Conservation (phyloP, 2,113 vertebrate genomes). For the Calonectris borealis region DNA sequence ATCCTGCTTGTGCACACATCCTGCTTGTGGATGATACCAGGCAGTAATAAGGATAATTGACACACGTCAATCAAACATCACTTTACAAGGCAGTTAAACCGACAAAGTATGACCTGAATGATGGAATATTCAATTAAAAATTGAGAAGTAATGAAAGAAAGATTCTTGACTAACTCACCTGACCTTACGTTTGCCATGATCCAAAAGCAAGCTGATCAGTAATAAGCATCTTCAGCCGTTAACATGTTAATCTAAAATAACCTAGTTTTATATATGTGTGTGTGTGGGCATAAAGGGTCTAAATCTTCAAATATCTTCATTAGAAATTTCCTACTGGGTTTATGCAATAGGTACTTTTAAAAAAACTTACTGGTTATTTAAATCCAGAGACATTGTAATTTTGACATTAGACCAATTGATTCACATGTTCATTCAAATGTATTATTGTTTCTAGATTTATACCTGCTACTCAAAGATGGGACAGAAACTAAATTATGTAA, state of each 20-base stretch:
- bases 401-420: background rate
- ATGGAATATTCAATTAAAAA: background rate
- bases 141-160: background rate
- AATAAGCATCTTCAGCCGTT: background rate
- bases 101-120: background rate
- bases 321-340: background rate
- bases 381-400: background rate
- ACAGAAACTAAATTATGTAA: background rate
- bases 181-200: background rate
- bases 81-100: background rate
- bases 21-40: background rate
- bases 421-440: rapidly evolving
- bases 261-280: background rate
- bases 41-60: background rate
- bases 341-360: background rate
- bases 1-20: background rate
- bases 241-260: background rate
- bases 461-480: background rate
- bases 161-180: background rate
- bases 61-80: background rate
- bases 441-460: background rate
- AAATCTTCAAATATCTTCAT: background rate
- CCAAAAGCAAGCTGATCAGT: background rate
- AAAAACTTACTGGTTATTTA: background rate
- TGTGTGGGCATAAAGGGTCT: background rate